Evolutionary conservation across 1,140 invertebrate genomes (phyloP).

Genomic region (Calephelis virginiensis): DNA sequence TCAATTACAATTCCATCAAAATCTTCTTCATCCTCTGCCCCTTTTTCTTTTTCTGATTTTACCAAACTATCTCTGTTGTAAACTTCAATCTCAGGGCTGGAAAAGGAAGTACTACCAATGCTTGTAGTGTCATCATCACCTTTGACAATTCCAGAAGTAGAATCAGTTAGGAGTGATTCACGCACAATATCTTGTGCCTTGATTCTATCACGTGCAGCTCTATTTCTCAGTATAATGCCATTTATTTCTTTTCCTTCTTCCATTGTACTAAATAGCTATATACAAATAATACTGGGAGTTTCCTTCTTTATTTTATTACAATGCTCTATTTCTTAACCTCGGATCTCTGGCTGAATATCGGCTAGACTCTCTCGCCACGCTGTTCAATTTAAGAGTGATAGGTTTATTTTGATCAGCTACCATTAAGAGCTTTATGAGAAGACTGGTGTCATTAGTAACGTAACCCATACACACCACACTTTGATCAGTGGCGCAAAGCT

Average conservation of each 20-base stretch:
- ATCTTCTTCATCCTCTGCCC: slow-evolving; percentile 30
- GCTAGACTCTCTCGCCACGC: slow-evolving; percentile 62
- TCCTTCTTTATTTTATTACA: neutral
- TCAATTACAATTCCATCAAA: slow-evolving; percentile 32
- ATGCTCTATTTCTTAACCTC: slow-evolving; percentile 67
- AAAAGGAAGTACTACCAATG: slow-evolving; percentile 49
- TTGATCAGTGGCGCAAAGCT: slow-evolving; percentile 25
- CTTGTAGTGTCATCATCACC: slow-evolving; percentile 57
- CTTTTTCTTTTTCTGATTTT: slow-evolving; percentile 11
- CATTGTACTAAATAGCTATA: slow-evolving; percentile 47
- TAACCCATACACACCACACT: slow-evolving; percentile 49
- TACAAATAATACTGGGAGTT: slow-evolving; percentile 56
- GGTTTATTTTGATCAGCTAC: slow-evolving; percentile 68
- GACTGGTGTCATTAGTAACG: slow-evolving; percentile 28
- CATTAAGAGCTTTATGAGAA: slow-evolving; percentile 60
- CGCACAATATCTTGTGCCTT: slow-evolving; percentile 44
- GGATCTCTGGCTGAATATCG: slow-evolving; percentile 74
- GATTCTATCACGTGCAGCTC: slow-evolving; percentile 41
- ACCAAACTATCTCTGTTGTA: slow-evolving; percentile 42
- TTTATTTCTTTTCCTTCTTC: slow-evolving; percentile 44
- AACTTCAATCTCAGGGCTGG: slow-evolving; percentile 57
- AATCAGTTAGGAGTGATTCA: slow-evolving; percentile 61
- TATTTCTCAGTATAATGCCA: slow-evolving; percentile 44
- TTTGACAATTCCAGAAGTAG: slow-evolving; percentile 65
- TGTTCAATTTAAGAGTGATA: slow-evolving; percentile 64